A percentile compares a stretch with the other conserved stretches of the same genome.
phyloP scores from a whole-genome alignment of 2,888 invertebrate genomes.

The Rhorus exstirpatorius region DNA sequence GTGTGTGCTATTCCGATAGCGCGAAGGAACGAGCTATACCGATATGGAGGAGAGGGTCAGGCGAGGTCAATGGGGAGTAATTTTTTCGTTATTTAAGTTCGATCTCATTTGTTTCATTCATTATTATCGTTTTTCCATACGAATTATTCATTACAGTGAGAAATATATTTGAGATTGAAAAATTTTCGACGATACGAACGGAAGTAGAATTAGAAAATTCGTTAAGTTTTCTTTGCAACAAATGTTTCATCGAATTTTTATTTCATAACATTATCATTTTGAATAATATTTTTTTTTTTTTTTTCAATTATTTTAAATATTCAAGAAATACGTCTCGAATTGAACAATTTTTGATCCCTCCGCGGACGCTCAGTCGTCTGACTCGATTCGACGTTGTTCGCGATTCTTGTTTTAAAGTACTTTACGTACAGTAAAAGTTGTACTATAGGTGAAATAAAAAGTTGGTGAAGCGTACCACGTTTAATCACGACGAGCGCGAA shows the following conservation, averaged over 20 bases:
- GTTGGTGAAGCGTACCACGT: slow-evolving; percentile 61
- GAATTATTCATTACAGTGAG: no score
- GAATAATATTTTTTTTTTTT: no score
- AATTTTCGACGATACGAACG: no score
- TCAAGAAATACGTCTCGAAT: background rate
- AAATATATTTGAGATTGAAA: no score
- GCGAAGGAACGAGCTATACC: slow-evolving; percentile 15
- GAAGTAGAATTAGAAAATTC: no score
- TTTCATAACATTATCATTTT: no score
- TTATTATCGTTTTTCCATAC: no score
- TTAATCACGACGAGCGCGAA: slow-evolving; percentile 53
- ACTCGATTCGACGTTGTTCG: background rate
- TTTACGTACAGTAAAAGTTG: slow-evolving; percentile 1
- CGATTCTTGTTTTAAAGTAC: slow-evolving; percentile 2
- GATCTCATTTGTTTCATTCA: background rate
- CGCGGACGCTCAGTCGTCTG: background rate
- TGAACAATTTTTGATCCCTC: background rate
- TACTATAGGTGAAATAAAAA: slow-evolving; percentile 50
- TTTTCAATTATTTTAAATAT: no score
- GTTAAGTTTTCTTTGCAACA: no score
- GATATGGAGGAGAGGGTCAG: slow-evolving; percentile 29
- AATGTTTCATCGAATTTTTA: no score
- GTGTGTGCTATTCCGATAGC: slow-evolving; percentile 43
- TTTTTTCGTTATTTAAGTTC: background rate
- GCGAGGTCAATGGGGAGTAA: slow-evolving; percentile 52